Evolutionary conservation across 1,140 invertebrate genomes (phyloP).

Genomic region (Bombus pyrosoma): DNA sequence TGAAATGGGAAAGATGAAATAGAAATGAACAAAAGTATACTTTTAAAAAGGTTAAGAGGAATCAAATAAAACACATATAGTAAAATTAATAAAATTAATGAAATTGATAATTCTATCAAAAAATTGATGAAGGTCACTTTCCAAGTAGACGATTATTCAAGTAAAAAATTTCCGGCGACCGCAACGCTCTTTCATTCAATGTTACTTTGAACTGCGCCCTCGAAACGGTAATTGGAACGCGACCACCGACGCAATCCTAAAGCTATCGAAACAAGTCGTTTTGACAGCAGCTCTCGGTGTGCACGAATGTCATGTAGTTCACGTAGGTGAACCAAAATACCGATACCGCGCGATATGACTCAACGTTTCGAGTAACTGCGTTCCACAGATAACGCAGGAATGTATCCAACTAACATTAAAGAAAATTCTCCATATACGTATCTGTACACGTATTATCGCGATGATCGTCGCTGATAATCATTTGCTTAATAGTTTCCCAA

Average conservation of each 20-base stretch:
- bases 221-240: conserved; percentile 24
- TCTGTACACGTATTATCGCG: not conserved
- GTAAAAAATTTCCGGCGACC: not conserved
- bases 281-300: conserved; percentile 2
- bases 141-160: too few relatives aligned
- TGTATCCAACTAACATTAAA: conserved; percentile 13
- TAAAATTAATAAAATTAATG: not conserved
- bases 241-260: not conserved
- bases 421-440: not conserved
- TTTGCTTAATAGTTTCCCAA: not conserved
- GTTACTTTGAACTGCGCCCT: not conserved
- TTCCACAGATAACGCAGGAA: conserved; percentile 62
- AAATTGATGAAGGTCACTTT: not conserved
- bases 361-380: conserved; percentile 58
- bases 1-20: not conserved
- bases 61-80: not conserved
- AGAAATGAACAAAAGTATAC: not conserved
- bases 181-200: not conserved
- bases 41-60: too few relatives aligned
- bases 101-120: not conserved
- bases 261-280: conserved; percentile 12
- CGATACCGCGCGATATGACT: conserved; percentile 64
- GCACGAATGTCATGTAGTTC: conserved; percentile 4
- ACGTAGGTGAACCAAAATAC: conserved; percentile 50
- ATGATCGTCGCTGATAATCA: not conserved